Evolutionary conservation across 2,113 vertebrate genomes (phyloP).

Genomic region (Aegotheles bennettii): DNA sequence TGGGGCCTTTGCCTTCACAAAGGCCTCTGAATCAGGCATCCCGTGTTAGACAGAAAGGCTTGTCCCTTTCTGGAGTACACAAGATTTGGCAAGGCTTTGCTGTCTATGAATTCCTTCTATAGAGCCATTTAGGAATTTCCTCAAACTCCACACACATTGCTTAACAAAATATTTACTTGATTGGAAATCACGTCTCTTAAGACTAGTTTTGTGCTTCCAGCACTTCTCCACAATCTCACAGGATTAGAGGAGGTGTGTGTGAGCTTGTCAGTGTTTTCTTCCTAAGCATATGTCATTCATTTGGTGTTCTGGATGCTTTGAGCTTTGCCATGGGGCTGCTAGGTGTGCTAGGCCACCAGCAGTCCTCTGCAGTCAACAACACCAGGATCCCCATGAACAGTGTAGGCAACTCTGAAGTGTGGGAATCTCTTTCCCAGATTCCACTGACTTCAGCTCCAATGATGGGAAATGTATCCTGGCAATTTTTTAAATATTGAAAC

Average conservation of each 20-base stretch:
- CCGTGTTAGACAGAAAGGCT: too few relatives aligned
- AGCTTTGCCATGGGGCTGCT: background rate
- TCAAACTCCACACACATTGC: too few relatives aligned
- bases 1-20: too few relatives aligned
- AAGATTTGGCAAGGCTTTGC: too few relatives aligned
- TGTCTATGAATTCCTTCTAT: too few relatives aligned
- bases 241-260: background rate
- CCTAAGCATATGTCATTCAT: accelerated
- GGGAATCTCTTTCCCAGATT: background rate
- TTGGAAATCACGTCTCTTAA: background rate
- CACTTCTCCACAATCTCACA: background rate
- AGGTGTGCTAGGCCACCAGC: accelerated
- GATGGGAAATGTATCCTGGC: accelerated
- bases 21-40: too few relatives aligned
- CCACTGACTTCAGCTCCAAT: background rate
- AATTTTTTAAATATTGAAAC: background rate
- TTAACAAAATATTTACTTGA: background rate
- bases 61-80: too few relatives aligned
- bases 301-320: background rate
- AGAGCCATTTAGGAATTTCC: too few relatives aligned
- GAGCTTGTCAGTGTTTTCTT: background rate
- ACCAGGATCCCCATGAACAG: too few relatives aligned
- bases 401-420: accelerated
- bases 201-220: background rate
- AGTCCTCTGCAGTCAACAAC: background rate